phyloP scores from a whole-genome alignment of 1,140 invertebrate genomes.

The Sinella curviseta region DNA sequence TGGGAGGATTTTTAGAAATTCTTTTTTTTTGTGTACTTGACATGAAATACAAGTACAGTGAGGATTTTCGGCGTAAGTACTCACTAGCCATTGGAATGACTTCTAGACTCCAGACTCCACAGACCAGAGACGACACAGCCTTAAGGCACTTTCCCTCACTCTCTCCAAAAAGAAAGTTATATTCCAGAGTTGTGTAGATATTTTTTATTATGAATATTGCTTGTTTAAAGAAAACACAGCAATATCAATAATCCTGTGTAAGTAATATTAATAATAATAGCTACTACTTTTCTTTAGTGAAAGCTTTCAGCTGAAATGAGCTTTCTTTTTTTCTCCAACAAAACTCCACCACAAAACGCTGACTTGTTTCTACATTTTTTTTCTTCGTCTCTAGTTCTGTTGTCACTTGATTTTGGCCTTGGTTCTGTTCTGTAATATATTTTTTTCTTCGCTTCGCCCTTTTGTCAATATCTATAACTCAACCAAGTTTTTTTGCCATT shows the following conservation, averaged over 20 bases:
- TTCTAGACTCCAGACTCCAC: no score
- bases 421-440: no score
- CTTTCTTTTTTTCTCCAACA: no score
- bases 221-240: neutral
- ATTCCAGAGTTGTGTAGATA: neutral
- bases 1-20: no score
- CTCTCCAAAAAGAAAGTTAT: no score
- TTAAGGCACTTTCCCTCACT: no score
- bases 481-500: neutral
- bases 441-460: neutral
- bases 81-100: no score
- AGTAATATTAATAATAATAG: neutral
- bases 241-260: neutral
- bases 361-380: neutral
- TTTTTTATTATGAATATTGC: neutral
- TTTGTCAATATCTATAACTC: constrained; percentile 22
- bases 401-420: no score
- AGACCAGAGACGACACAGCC: no score
- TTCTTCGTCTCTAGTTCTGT: constrained; percentile 25
- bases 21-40: no score
- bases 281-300: neutral
- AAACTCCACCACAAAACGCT: neutral
- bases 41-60: no score
- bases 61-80: no score
- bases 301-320: neutral